Evolutionary conservation across 2,888 invertebrate species (phyloP), one percentile per base, ranked within the genome.

Genomic region (Brassicogethes aeneus): DNA sequence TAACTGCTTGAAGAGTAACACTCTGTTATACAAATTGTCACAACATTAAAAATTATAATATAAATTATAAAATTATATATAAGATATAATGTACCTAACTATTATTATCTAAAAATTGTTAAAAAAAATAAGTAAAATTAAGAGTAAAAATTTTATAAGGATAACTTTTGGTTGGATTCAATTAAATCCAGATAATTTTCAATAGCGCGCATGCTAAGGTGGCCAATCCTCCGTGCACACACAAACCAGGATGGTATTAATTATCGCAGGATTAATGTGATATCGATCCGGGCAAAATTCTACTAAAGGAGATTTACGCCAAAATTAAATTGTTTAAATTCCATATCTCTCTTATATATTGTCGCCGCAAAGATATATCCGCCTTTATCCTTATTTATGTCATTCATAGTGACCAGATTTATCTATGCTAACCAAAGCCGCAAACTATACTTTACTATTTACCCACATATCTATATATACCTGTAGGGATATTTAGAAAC

Each of bases 161-260:
- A n/a, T n/a, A n/a, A n/a, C n/a, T n/a, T n/a, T n/a, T n/a, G n/a
- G n/a, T n/a, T 23, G 23, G 23, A 23, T 32, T 32, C 10, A 10
- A 32, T 32, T 32, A 7, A 32, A 32, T 32, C 14, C 8, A 5
- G 32, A 32, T 32, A 32, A 32, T 32, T 39, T 37, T 42, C 34
- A 44, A 46, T 44, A 39, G 42, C 36, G 16, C 39, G 37, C 42
- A 42, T 42, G 44, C 36, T 42, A 41, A 29, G 46, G 44, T 39
- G 41, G 40, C 36, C 32, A 37, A 39, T 43, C 39, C 56, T 57
- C 58, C 49, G 54, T 48, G 53, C 56, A 51, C 62, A 56, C 59
- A 55, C 55, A 54, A 57, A 60, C 61, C 60, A 61, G 62, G 62
- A 62, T 61, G 55, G 61, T 64, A 65, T 65, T 65, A 65, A 65